Conservation (phyloP, 92 coral and sea anemone genomes). For the Muricea muricata region DNA sequence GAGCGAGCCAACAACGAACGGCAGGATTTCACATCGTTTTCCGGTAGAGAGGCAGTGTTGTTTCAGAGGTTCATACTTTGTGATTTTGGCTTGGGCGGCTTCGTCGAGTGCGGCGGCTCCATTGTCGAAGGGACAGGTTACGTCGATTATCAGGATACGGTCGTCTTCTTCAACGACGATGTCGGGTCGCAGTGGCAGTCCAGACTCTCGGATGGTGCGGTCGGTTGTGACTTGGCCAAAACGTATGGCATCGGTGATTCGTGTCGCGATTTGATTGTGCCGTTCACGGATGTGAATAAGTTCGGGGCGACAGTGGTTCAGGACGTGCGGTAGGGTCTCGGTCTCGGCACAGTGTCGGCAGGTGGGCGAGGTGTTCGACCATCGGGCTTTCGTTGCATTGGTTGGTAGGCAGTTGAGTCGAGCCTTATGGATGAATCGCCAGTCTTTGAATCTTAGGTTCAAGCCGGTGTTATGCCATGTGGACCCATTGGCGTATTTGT, state of each 20-base stretch:
- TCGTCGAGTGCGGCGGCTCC: constrained; percentile 40
- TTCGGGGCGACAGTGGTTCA: constrained; percentile 37
- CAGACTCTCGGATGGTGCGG: constrained; percentile 36
- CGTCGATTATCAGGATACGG: constrained; percentile 26
- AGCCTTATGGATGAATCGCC: constrained; percentile 64
- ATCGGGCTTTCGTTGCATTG: constrained; percentile 58
- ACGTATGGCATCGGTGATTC: constrained; percentile 36
- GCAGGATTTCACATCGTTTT: not conserved
- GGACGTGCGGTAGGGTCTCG: constrained; percentile 49
- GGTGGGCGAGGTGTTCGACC: not conserved
- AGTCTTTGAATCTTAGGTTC: constrained; percentile 48
- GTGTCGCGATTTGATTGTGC: constrained; percentile 31
- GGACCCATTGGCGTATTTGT: constrained; percentile 45
- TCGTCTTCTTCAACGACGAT: constrained; percentile 36
- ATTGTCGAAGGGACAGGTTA: constrained; percentile 47
- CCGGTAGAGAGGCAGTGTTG: not conserved
- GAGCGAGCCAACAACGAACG: constrained; percentile 38
- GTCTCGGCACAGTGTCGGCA: constrained; percentile 36
- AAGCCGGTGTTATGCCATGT: constrained; percentile 34
- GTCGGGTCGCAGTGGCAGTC: constrained; percentile 34
- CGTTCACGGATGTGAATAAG: constrained; percentile 41
- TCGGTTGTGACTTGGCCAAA: constrained; percentile 29
- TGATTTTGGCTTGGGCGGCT: constrained; percentile 28
- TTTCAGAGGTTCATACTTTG: constrained; percentile 22
- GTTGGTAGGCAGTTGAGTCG: constrained; percentile 39